Conservation (phyloP, 35 echinoderm and acorn worm genomes). For the Chiridota heheva region DNA sequence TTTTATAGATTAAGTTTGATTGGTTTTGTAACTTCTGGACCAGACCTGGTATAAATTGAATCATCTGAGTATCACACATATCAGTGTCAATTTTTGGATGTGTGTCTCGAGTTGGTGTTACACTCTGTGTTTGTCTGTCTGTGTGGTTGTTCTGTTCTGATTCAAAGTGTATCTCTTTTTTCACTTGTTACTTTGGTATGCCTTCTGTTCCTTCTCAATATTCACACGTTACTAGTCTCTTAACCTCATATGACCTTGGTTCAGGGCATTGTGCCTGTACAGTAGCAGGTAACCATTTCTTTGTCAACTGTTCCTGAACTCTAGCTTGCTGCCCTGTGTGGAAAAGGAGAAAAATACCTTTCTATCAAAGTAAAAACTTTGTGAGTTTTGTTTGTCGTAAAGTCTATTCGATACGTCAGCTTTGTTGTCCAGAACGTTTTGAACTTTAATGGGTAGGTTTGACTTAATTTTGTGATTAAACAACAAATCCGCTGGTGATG, state of each 20-base stretch:
- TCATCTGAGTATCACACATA: no score
- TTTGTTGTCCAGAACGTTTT: conserved; percentile 1
- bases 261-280: not conserved
- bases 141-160: no score
- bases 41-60: no score
- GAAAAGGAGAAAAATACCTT: not conserved
- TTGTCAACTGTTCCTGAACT: conserved; percentile 17
- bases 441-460: conserved; percentile 17
- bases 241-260: conserved; percentile 22
- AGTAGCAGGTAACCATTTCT: conserved; percentile 24
- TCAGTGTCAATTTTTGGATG: no score
- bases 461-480: conserved; percentile 23
- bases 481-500: conserved; percentile 44
- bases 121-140: no score
- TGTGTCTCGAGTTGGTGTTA: no score
- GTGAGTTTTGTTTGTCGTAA: not conserved
- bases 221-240: no score
- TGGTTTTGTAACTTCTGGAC: no score
- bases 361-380: not conserved
- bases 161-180: no score
- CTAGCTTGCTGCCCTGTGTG: conserved; percentile 18
- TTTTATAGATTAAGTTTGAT: no score
- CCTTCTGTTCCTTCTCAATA: no score
- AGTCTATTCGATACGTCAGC: not conserved
- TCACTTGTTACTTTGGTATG: no score